Conservation (phyloP, 2,797 vertebrate species). For the Muscicapa comitata region DNA sequence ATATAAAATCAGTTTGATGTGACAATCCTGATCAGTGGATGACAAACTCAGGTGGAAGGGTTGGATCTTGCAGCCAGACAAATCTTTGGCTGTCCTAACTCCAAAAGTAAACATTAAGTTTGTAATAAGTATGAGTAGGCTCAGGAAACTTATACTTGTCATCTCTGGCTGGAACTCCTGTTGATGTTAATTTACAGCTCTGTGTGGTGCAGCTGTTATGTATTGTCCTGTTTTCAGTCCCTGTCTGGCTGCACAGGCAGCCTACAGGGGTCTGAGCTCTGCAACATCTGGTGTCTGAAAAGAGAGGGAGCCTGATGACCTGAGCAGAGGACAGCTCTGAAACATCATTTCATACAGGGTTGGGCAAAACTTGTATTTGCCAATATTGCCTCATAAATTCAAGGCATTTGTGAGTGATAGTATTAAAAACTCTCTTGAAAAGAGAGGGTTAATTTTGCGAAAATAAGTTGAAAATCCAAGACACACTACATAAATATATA, state of each 20-base stretch:
- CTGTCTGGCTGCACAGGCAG: not conserved
- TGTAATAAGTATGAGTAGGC: not conserved
- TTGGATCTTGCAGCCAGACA: not conserved
- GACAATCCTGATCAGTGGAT: not conserved
- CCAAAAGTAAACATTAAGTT: not conserved
- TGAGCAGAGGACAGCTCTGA: not conserved
- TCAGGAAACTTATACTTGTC: not conserved
- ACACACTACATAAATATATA: accelerated
- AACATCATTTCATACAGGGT: accelerated
- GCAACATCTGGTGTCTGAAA: constrained; percentile 3
- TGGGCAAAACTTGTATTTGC: not conserved
- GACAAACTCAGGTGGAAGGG: not conserved
- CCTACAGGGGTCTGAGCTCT: not conserved
- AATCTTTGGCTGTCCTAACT: not conserved
- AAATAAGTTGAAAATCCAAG: not conserved
- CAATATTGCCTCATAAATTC: not conserved
- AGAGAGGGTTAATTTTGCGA: not conserved
- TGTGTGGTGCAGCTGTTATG: not conserved
- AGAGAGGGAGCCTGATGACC: not conserved
- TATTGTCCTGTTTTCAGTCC: not conserved
- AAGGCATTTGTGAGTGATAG: not conserved
- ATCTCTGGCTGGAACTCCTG: not conserved
- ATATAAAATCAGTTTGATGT: not conserved
- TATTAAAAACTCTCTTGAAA: not conserved
- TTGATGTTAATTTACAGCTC: not conserved